Evolutionary conservation across 2,797 vertebrate species (phyloP), one percentile per base, ranked within the genome.

Genomic region (Pristis pectinata): DNA sequence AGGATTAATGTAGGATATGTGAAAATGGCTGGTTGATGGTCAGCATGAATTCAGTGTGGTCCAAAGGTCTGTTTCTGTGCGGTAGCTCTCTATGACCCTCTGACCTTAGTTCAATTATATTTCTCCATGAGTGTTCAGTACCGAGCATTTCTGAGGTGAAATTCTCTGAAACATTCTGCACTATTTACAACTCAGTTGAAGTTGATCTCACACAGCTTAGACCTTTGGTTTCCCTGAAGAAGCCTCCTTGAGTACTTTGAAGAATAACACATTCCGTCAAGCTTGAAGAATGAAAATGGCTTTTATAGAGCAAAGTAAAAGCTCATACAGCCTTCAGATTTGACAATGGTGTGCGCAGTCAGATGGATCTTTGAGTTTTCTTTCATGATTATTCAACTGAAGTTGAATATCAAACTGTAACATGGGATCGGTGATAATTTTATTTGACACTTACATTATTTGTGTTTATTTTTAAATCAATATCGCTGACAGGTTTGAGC

Each of bases 381-480:
- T 92, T 92, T 70, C n/a, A 70, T 34, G 89, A 61, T 44, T 92
- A 92, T 70, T 44, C 70, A 64, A 37, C n/a, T 24, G 64, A 67
- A 44, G 61, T 19, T 8, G 6, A 49, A 87, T 87, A 87, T 59
- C 49, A 34, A 59, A 87, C 11, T 87, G 19, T 34, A 87, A 87
- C 53, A 87, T 1, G 1, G 30, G 10, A 44, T 70, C 5, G 17
- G 22, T 34, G 61, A 61, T 92, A 44, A 92, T 70, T 92, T 70
- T 92, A 92, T 70, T 92, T 70, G 61, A 92, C 61, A 27, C 64
- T 92, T 67, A 70, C 61, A 92, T 70, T 92, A 70, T 92, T 64
- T 64, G 87, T 59, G 87, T 87, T 87, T 56, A 87, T 91, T 91
- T 91, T 91, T 91, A 61, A 91, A 91, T 91, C 87, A 91, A 41